A percentile compares a stretch with the other conserved stretches of the same genome.
phyloP scores from a whole-genome alignment of 2,113 vertebrate genomes.

The Chaetops frenatus region DNA sequence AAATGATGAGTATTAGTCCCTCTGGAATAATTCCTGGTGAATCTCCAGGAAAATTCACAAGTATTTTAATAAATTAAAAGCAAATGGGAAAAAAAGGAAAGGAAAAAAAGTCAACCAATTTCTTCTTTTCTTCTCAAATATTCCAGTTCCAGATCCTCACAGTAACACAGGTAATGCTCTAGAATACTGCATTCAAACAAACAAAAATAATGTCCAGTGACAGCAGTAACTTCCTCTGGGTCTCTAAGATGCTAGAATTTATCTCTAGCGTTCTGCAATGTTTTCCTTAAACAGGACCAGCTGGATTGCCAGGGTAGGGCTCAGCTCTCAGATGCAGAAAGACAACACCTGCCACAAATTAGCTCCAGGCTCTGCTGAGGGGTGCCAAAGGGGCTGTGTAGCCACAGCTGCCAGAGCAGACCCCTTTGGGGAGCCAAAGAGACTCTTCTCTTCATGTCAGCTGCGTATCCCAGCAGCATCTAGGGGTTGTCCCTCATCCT shows the following conservation, averaged over 20 bases:
- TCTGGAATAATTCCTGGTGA: not conserved
- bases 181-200: not conserved
- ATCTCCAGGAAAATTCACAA: conserved; percentile 1
- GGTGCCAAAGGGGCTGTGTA: not conserved
- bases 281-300: not conserved
- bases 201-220: not conserved
- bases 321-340: not conserved
- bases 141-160: not conserved
- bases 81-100: not conserved
- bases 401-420: not conserved
- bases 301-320: not conserved
- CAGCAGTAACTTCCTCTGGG: not conserved
- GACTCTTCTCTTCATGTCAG: not conserved
- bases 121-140: not conserved
- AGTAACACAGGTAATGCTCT: not conserved
- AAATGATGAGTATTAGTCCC: conserved; percentile 4
- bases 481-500: not conserved
- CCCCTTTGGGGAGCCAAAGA: not conserved
- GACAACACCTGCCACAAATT: not conserved
- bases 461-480: not conserved
- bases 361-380: not conserved
- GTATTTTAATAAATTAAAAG: not conserved
- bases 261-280: not conserved
- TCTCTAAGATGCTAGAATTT: not conserved
- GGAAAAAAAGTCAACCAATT: not conserved